phyloP scores from a whole-genome alignment of 1,140 invertebrate genomes.

The Sycobia sp. region DNA sequence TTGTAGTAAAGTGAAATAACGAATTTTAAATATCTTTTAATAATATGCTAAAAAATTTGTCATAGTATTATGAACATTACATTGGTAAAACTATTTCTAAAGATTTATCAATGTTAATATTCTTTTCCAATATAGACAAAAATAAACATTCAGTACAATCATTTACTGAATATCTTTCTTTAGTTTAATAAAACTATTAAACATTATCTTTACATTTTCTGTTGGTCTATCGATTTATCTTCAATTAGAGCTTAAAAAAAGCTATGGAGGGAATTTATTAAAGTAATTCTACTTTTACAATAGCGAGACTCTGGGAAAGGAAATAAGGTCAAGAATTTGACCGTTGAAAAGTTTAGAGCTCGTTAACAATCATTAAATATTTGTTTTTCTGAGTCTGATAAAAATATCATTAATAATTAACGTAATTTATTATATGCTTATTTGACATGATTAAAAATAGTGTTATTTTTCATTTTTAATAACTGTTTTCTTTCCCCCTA shows the following conservation, averaged over 20 bases:
- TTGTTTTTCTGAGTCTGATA: not conserved
- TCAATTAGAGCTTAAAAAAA: constrained; percentile 6
- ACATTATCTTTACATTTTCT: no score
- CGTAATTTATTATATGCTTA: constrained; percentile 23
- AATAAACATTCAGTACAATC: no score
- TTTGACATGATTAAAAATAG: constrained; percentile 35
- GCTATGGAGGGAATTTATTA: constrained; percentile 15
- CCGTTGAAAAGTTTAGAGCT: constrained; percentile 6
- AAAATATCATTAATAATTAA: constrained; percentile 30
- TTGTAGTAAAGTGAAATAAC: no score
- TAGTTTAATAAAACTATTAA: no score
- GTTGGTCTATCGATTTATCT: not conserved
- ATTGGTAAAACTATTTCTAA: no score
- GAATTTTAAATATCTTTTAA: no score
- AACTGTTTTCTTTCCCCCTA: constrained; percentile 15
- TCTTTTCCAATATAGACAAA: no score
- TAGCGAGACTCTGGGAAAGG: constrained; percentile 5
- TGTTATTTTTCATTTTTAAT: constrained; percentile 22
- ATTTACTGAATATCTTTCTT: no score
- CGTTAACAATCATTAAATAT: constrained; percentile 22
- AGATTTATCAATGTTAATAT: no score
- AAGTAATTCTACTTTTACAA: constrained; percentile 13
- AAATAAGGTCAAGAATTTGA: not conserved
- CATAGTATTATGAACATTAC: no score
- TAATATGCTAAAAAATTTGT: no score